Base-by-base conservation (phyloP, 2,888 invertebrate species). In the Mesorhabditis belari region DNA sequence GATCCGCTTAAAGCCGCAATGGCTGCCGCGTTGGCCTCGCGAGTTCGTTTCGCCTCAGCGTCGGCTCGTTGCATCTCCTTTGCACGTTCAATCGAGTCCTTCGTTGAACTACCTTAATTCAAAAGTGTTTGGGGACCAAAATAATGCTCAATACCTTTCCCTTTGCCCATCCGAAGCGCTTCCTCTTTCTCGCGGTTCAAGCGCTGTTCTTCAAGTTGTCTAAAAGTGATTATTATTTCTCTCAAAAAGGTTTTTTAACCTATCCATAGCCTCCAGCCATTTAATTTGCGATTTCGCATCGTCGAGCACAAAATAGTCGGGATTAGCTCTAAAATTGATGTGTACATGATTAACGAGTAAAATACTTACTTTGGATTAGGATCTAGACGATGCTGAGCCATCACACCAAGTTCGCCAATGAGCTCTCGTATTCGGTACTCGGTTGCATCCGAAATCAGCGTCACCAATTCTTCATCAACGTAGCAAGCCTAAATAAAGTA, bases 181-280 rank as follows among this genome's bases (percentile, higher is more conserved):
- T 35, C 44, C 12, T 35, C 44, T 17, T n/a, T 9, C 44, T 35
- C 44, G 44, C 44, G 44, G 44, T 17, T 9, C 44, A 35, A n/a
- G 44, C 44, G 44, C n/a, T 35, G 44, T 17, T 35, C 44, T 35
- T 35, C 44, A 9, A 35, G 44, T 35, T 35, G 44, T n/a, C 44
- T 35, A 35, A 17, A 35, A 35, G n/a, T 1, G 12, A 35, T 9
- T 2, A n/a, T 35, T n/a, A 35, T 17, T 12, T 12, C 35, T 35
- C 17, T 35, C 17, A 35, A 12, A 12, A 9, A 35, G 24, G 60
- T 91, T 88, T 83, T 95, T 95, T 60, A 92, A 88, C 77, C 89
- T 88, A 82, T 96, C 96, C 63, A 98, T 83, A 82, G 98, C 95
- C 84, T 96, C 96, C 60, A 98, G 85, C 84, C 96, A 96, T 83